A percentile compares a stretch with the other conserved stretches of the same genome.
Evolutionary conservation across 2,888 invertebrate species (phyloP).

Genomic region (Hipparchia semele): DNA sequence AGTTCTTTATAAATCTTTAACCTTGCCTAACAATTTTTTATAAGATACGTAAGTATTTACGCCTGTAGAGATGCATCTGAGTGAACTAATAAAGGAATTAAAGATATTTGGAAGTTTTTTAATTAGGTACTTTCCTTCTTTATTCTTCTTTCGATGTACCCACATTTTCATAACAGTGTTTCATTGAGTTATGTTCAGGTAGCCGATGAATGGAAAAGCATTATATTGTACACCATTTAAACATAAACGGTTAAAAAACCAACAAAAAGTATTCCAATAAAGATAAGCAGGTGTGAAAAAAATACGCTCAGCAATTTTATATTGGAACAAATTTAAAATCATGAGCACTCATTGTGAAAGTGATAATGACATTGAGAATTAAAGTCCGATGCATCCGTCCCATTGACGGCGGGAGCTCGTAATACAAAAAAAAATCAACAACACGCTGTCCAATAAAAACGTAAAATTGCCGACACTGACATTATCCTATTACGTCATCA

Average conservation of each 20-base stretch:
- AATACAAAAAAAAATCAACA: slow-evolving; percentile 71
- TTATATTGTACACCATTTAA: not conserved
- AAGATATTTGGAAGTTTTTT: not conserved
- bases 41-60: not conserved
- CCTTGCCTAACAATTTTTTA: too few relatives aligned
- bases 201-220: not conserved
- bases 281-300: slow-evolving; percentile 31
- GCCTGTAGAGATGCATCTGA: too few relatives aligned
- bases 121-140: not conserved
- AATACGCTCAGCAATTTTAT: slow-evolving; percentile 42
- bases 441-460: slow-evolving; percentile 78
- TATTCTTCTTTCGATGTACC: not conserved
- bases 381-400: slow-evolving; percentile 76
- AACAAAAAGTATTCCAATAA: slow-evolving; percentile 22
- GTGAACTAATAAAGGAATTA: too few relatives aligned
- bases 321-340: slow-evolving; percentile 50
- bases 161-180: not conserved
- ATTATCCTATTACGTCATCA: slow-evolving; percentile 83
- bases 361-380: slow-evolving; percentile 83
- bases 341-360: slow-evolving; percentile 74
- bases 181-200: not conserved
- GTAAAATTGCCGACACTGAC: slow-evolving; percentile 79
- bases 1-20: too few relatives aligned
- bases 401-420: slow-evolving; percentile 73
- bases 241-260: slow-evolving; percentile 1